Conservation (phyloP, 1,140 invertebrate genomes). For the Drosophila sp. region DNA sequence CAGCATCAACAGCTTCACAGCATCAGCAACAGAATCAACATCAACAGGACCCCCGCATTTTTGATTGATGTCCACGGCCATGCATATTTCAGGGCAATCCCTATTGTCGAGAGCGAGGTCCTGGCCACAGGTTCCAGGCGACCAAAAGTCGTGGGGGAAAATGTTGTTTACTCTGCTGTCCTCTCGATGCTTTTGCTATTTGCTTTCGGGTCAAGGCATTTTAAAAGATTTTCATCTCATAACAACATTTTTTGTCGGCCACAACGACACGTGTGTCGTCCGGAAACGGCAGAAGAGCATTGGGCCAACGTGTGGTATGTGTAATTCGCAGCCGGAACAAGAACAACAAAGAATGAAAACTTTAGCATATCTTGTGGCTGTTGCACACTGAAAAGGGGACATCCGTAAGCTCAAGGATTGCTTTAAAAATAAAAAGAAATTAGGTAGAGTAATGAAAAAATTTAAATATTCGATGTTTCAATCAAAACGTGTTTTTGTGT, state of each 20-base stretch:
- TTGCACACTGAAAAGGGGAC: constrained; percentile 28
- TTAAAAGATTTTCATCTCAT: constrained; percentile 74
- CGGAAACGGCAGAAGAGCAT: constrained; percentile 31
- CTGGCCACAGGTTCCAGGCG: constrained; percentile 6
- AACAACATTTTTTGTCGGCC: constrained; percentile 62
- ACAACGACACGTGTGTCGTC: constrained; percentile 46
- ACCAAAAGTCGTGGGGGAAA: constrained; percentile 8
- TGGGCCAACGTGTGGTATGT: constrained; percentile 62
- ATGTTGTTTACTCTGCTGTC: constrained; percentile 61
- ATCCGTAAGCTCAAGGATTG: too few relatives aligned
- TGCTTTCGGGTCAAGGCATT: constrained; percentile 77
- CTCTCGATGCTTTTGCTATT: constrained; percentile 49
- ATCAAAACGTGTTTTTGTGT: too few relatives aligned
- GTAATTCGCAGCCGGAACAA: constrained; percentile 39
- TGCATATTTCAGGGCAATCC: constrained; percentile 48
- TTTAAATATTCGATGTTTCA: not conserved
- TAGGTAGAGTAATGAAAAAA: not conserved
- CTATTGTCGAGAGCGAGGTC: not conserved
- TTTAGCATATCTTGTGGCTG: constrained; percentile 28
- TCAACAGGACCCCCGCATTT: constrained; percentile 41
- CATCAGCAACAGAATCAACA: constrained; percentile 14
- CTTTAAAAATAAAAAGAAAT: not conserved
- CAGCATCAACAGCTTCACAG: not conserved
- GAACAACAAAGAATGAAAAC: constrained; percentile 20
- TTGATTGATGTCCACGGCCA: constrained; percentile 76